A percentile compares a stretch with the other conserved stretches of the same genome.
Evolutionary conservation across 2,888 invertebrate species (phyloP).

Genomic region (Campoplex capitator): DNA sequence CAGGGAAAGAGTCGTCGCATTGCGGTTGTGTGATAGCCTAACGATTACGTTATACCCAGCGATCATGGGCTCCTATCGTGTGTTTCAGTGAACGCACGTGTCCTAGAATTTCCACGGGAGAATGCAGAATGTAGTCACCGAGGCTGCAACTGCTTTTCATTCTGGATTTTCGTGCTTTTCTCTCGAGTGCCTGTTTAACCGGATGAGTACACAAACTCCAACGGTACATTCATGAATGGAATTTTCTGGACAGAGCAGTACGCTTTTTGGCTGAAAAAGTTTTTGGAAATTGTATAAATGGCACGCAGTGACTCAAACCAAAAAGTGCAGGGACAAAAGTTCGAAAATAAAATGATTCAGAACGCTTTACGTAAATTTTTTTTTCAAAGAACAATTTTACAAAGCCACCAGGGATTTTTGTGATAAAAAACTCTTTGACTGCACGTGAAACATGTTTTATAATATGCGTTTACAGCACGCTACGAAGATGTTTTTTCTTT

Average conservation of each 20-base stretch:
- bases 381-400: background rate
- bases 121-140: constrained; percentile 33
- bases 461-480: background rate
- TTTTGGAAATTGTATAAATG: background rate
- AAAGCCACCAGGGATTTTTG: background rate
- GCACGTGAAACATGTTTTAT: background rate
- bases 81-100: constrained; percentile 63
- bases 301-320: background rate
- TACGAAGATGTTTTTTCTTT: background rate
- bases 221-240: background rate
- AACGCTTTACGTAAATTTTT: background rate
- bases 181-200: constrained; percentile 7
- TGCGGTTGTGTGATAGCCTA: constrained; percentile 38
- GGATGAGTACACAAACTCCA: constrained; percentile 47
- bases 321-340: background rate
- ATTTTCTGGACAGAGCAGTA: background rate
- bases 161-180: constrained; percentile 7
- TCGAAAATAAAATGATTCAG: background rate
- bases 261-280: background rate
- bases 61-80: constrained; percentile 46
- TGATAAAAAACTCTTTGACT: background rate
- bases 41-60: constrained; percentile 40
- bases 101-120: constrained; percentile 41
- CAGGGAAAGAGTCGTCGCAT: constrained; percentile 40
- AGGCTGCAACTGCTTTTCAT: constrained; percentile 25